A percentile compares a stretch with the other conserved stretches of the same genome.
These are phyloP conservation scores for Glossosoma conforme DNA, from an alignment of 1,140 invertebrate genomes.

Conservation along the genomic window DNA sequence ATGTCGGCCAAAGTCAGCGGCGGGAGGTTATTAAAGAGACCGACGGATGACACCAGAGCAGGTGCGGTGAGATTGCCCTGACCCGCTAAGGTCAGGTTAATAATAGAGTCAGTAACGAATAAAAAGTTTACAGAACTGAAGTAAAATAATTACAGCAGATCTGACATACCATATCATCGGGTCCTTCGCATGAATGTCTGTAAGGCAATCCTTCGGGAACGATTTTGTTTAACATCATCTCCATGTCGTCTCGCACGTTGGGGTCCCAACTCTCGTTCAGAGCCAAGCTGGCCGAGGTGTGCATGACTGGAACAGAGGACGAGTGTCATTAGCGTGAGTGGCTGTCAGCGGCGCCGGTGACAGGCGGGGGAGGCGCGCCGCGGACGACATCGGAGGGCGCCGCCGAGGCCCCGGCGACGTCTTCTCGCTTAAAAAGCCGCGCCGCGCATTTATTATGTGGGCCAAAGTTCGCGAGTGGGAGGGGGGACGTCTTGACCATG, in stretches of 20 bases:
- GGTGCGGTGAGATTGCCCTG: too few relatives aligned
- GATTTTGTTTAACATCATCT: slow-evolving; percentile 98
- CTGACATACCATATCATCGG: slow-evolving; percentile 90
- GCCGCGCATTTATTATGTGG: slow-evolving; percentile 5
- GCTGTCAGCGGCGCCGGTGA: not conserved
- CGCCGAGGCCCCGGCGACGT: not conserved
- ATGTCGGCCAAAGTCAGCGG: too few relatives aligned
- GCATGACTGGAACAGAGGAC: slow-evolving; percentile 87
- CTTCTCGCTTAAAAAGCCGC: too few relatives aligned
- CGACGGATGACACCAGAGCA: too few relatives aligned
- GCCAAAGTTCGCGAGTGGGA: slow-evolving; percentile 20
- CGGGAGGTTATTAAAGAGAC: too few relatives aligned
- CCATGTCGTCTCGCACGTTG: slow-evolving; percentile 94
- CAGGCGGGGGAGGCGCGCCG: not conserved
- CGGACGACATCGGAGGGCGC: not conserved
- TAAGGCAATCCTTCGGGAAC: slow-evolving; percentile 94
- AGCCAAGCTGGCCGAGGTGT: slow-evolving; percentile 94
- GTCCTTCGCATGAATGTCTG: slow-evolving; percentile 94
- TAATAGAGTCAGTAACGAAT: too few relatives aligned
- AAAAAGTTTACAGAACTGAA: too few relatives aligned
- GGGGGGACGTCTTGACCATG: slow-evolving; percentile 21
- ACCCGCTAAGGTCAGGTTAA: too few relatives aligned
- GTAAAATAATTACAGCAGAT: too few relatives aligned
- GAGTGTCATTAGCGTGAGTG: too few relatives aligned
- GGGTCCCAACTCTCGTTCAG: slow-evolving; percentile 98